Base-by-base conservation (phyloP, 2,888 invertebrate species). In the Ectemnius lituratus region DNA sequence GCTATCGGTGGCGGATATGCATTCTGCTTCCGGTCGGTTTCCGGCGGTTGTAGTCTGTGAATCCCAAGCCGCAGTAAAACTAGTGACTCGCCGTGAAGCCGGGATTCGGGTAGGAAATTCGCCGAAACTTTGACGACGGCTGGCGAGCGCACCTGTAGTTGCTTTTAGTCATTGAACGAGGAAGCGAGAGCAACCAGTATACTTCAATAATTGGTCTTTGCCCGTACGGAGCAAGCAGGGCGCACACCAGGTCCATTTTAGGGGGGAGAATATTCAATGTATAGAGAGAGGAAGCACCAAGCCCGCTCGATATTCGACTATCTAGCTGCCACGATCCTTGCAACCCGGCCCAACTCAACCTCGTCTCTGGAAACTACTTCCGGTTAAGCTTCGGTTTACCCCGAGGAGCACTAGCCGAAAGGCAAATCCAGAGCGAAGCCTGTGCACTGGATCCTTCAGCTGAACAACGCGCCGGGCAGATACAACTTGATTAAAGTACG, bases 1-100 rank as follows among this genome's bases (percentile, higher is more conserved):
- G 81, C 82, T 83, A 85, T 85, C 83, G 85, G 80, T 16, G 80
- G 72, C 83, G 83, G 80, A 85, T 81, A 82, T 80, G 80, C 81
- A 79, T 83, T 82, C 76, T 76, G 75, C 81, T 83, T 85, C 82
- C 83, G 85, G 14, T 52, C n/a, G 37, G 37, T 11, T 37, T 37
- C 37, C 8, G 11, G 37, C 37, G 37, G 8, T 11, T 37, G 8
- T 37, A 37, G 37, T 37, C 37, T 8, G 37, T 37, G 37, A 6
- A 37, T 37, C 37, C 37, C 8, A 37, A 3, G 5, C 37, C 37
- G 8, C 37, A 37, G 37, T 6, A 37, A 37, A 37, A 8, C 37
- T 37, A 37, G 5, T 37, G 37, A 37, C 37, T 37, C 8, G 1
- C 11, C 37, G 37, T 37, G 11, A 37, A 37, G 37, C 37, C 37